Conservation (phyloP, 2,888 invertebrate genomes). For the Dryocosmus kuriphilus region DNA sequence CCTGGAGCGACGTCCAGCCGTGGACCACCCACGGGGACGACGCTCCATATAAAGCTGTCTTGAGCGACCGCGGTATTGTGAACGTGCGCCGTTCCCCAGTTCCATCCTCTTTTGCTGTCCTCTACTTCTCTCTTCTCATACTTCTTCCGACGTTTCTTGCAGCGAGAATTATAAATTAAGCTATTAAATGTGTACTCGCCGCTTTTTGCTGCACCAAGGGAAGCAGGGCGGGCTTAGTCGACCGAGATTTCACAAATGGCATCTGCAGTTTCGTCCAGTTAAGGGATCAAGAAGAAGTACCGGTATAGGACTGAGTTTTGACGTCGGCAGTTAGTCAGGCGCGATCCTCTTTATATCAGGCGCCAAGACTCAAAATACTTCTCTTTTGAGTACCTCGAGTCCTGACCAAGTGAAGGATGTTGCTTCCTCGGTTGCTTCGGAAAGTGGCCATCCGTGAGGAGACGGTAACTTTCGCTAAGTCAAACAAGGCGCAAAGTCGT, state of each 20-base stretch:
- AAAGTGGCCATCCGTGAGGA: slow-evolving; percentile 57
- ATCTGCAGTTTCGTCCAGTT: neutral
- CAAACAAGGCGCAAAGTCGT: slow-evolving; percentile 73
- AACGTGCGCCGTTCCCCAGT: slow-evolving; percentile 53
- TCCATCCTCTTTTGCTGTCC: slow-evolving; percentile 53
- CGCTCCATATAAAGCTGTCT: slow-evolving; percentile 75
- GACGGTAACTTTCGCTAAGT: slow-evolving; percentile 74
- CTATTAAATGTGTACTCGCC: slow-evolving; percentile 72
- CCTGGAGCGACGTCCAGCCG: slow-evolving; percentile 68
- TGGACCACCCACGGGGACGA: slow-evolving; percentile 76
- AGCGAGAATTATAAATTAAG: slow-evolving; percentile 75
- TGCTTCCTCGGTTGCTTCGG: slow-evolving; percentile 47
- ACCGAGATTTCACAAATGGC: slow-evolving; percentile 36
- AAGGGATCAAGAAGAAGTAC: neutral
- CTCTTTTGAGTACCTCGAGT: neutral
- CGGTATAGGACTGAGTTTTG: neutral
- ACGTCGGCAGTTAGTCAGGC: neutral
- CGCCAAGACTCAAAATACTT: too few species aligned
- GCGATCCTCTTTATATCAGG: too few species aligned
- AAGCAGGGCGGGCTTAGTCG: slow-evolving; percentile 14
- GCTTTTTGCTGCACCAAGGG: slow-evolving; percentile 56
- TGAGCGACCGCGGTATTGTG: slow-evolving; percentile 66
- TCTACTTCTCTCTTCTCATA: slow-evolving; percentile 49
- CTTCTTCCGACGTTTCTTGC: slow-evolving; percentile 59
- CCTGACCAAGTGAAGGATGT: slow-evolving; percentile 10